Evolutionary conservation across 2,797 vertebrate species (phyloP), one percentile per base, ranked within the genome.

Genomic region (Sebastes itinus): DNA sequence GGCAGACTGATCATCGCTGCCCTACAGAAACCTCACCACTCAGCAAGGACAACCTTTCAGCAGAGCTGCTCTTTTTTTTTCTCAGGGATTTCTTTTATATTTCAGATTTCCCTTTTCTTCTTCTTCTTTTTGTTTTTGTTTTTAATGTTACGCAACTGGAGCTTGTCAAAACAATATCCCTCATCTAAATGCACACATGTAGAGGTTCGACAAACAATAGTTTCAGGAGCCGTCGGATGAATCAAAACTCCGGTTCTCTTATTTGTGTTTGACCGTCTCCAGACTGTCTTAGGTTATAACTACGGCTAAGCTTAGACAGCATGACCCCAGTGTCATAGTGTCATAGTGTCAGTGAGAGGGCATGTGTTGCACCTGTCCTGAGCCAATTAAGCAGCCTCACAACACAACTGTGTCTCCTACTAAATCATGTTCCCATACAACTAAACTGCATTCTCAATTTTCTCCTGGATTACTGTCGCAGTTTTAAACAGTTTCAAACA

Each of bases 1-100:
- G 71, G 81, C 83, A 87, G 87, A 79, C 77, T 87, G 82, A 91
- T 90, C 90, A 87, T 90, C 78, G 7, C 69, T 81, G 85, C 86
- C 91, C 88, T 76, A 75, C 75, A 88, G 89, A 85, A 80, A 82
- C 63, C 28, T 77, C 74, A 10, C 66, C 56, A 58, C 75, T 86
- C 78, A 67, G 71, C 69, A 68, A 83, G 72, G 79, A 75, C 78
- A 72, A 49, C 81, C 59, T 81, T 23, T 78, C 70, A 65, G 72
- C 27, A 65, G 66, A 77, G 46, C 54, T 61, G 20, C 14, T 72
- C 28, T n/a, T 78, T 80, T 79, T 78, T 32, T 79, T 32, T 62
- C 33, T 46, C 32, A 42, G 49, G 7, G 23, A 63, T 30, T 62
- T 64, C 7, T 30, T 61, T 61, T 12, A 16, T n/a, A 18, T 35